phyloP scores from a whole-genome alignment of 2,113 vertebrate species.

The Aleadryas rufinucha region DNA sequence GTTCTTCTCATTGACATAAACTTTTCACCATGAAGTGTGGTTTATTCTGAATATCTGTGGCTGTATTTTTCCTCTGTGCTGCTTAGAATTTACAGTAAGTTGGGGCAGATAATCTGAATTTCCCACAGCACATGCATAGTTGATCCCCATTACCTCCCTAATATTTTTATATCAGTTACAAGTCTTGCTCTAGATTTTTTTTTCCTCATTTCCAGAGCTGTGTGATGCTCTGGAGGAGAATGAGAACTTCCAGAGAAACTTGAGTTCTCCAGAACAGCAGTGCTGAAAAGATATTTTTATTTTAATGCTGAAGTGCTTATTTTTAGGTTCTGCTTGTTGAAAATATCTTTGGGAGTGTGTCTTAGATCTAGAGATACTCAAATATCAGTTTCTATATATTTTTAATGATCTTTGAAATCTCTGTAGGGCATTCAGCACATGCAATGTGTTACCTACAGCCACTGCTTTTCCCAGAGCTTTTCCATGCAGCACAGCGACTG shows the following conservation, averaged over 20 bases:
- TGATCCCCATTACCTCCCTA: not conserved
- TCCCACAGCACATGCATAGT: fast-evolving
- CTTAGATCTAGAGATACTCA: not conserved
- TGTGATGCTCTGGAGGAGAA: not conserved
- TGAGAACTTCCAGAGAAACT: not conserved
- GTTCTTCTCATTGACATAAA: not conserved
- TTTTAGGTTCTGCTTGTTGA: not conserved
- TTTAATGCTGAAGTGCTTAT: not conserved
- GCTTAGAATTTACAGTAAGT: not conserved
- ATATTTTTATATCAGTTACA: not conserved
- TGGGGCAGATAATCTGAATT: not conserved
- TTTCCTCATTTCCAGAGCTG: not conserved
- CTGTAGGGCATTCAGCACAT: not conserved
- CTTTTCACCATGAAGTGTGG: not conserved
- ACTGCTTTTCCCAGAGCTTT: not conserved
- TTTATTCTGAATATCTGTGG: not conserved
- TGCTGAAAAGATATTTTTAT: not conserved
- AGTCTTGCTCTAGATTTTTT: not conserved
- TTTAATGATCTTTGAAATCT: not conserved
- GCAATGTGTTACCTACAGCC: not conserved
- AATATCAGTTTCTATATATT: not conserved
- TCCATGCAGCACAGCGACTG: not conserved
- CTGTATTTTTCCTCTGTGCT: not conserved
- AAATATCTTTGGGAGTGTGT: not conserved
- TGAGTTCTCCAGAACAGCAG: not conserved